Conservation (phyloP, 2,888 invertebrate species). For the Clivina fossor region DNA sequence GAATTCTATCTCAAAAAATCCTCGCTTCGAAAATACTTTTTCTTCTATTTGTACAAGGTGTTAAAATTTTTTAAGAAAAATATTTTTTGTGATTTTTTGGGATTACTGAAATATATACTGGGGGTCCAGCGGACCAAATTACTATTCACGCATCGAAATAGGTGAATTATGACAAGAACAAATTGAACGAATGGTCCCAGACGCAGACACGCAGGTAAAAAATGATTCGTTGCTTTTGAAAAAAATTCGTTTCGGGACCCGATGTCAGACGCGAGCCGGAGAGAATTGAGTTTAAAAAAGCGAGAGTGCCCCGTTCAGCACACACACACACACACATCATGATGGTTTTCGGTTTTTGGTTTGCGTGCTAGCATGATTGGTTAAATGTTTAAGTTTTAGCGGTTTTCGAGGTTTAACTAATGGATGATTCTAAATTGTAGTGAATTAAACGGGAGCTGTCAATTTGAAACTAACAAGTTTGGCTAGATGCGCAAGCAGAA, state of each 20-base stretch:
- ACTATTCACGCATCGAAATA: not conserved
- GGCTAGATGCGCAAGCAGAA: too few relatives aligned
- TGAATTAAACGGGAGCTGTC: conserved; percentile 27
- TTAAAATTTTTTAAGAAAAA: conserved; percentile 41
- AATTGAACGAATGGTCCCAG: conserved; percentile 14
- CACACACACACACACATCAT: too few relatives aligned
- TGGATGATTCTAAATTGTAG: conserved; percentile 29
- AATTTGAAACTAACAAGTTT: conserved; percentile 22
- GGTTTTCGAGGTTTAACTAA: conserved; percentile 21
- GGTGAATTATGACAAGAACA: too few relatives aligned
- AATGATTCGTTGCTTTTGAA: conserved; percentile 30
- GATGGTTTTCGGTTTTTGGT: too few relatives aligned
- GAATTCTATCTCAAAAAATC: not conserved
- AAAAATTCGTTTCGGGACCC: too few relatives aligned
- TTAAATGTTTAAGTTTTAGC: conserved; percentile 1
- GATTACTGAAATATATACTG: conserved; percentile 42
- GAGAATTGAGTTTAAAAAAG: too few relatives aligned
- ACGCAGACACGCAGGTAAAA: conserved; percentile 39
- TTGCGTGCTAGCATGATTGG: conserved; percentile 10
- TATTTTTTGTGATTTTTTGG: conserved; percentile 43
- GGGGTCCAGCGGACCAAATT: conserved; percentile 18
- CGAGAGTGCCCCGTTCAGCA: too few relatives aligned
- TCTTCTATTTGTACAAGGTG: conserved; percentile 40
- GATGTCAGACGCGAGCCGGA: too few relatives aligned
- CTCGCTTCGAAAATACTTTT: conserved; percentile 7